These are phyloP conservation scores for Cossypha polioptera DNA, from an alignment of 2,797 vertebrate genomes.

Conservation along the genomic window DNA sequence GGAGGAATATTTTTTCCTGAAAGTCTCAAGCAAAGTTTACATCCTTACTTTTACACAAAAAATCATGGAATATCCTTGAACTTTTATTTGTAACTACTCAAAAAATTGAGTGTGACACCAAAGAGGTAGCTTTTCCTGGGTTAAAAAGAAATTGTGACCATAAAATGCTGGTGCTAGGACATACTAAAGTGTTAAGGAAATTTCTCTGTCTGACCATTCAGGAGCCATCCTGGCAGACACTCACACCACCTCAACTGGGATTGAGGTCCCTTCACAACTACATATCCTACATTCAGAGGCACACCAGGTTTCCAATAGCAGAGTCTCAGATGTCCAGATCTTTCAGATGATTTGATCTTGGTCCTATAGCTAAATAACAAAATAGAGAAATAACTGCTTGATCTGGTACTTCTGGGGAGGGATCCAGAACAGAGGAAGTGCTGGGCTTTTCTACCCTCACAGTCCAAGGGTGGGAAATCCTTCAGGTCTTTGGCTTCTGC, in stretches of 20 bases:
- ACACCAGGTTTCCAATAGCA: not conserved
- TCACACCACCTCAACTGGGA: too few species aligned
- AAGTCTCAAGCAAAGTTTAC: not conserved
- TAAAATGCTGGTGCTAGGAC: not conserved
- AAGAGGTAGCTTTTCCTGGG: not conserved
- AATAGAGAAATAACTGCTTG: not conserved
- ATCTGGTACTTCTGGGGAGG: not conserved
- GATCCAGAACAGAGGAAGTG: not conserved
- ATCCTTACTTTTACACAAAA: not conserved
- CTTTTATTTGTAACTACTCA: not conserved
- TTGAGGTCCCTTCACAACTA: fast-evolving
- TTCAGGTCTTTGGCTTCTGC: not conserved
- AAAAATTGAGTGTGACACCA: fast-evolving
- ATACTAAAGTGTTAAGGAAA: not conserved
- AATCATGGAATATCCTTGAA: not conserved
- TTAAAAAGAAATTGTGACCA: not conserved
- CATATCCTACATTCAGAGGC: too few species aligned
- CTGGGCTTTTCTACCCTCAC: not conserved
- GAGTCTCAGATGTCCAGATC: not conserved
- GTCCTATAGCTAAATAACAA: not conserved
- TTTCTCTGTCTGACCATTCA: not conserved
- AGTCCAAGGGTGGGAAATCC: not conserved
- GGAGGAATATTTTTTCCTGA: fast-evolving
- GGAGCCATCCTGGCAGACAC: not conserved
- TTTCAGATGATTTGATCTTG: not conserved